Evolutionary conservation across 2,888 invertebrate species (phyloP).

Genomic region (Mylabris sibirica): DNA sequence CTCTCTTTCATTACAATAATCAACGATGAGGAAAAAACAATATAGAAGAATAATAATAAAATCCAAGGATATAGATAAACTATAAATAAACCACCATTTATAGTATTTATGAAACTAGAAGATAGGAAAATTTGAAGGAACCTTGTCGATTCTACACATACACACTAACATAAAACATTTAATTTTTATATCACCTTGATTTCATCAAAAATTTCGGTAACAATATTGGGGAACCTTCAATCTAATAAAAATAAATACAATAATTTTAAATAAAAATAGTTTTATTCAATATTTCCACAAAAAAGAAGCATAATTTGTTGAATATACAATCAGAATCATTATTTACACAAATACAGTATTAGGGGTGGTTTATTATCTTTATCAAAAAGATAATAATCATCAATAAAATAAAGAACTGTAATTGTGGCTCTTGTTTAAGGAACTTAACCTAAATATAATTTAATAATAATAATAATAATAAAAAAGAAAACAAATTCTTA

Average conservation of each 20-base stretch:
- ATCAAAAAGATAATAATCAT: constrained; percentile 34
- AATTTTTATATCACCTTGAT: constrained; percentile 3
- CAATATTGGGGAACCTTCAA: neutral
- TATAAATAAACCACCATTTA: constrained; percentile 6
- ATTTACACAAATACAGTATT: constrained; percentile 19
- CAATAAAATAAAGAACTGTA: constrained; percentile 33
- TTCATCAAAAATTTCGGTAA: neutral
- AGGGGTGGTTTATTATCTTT: constrained; percentile 17
- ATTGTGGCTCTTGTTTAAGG: constrained; percentile 47
- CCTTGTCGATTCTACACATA: neutral
- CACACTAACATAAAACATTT: too few species aligned
- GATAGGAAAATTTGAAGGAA: neutral
- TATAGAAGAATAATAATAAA: neutral
- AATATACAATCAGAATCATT: constrained; percentile 30
- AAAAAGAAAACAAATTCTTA: constrained; percentile 53
- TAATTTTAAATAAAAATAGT: constrained; percentile 39
- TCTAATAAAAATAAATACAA: neutral
- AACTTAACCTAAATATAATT: constrained; percentile 62
- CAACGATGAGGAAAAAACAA: neutral
- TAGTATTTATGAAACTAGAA: neutral
- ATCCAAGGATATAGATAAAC: neutral
- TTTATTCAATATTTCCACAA: constrained; percentile 41
- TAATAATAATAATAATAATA: constrained; percentile 49
- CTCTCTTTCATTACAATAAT: neutral
- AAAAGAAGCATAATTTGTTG: constrained; percentile 39